Conservation (phyloP, 2,888 invertebrate genomes). For the Nasonovia ribisnigri region DNA sequence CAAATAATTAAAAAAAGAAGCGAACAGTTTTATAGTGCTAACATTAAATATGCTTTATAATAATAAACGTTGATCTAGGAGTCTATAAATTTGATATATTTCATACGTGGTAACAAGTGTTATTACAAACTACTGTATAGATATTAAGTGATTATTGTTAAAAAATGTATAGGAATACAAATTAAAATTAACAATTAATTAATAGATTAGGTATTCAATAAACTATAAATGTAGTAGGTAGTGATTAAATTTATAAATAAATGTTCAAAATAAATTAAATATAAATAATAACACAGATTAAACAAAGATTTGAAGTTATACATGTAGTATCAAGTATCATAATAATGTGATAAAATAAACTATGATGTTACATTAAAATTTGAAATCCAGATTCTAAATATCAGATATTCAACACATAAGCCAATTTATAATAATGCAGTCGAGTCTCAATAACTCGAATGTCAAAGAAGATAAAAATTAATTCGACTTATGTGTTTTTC, state of each 20-base stretch:
- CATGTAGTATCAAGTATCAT: not conserved
- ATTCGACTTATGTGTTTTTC: too few relatives aligned
- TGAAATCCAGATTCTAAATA: slow-evolving; percentile 12
- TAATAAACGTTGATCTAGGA: not conserved
- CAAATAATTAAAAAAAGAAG: not conserved
- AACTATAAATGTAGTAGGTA: not conserved
- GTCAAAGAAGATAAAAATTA: too few relatives aligned
- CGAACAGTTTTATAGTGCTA: not conserved
- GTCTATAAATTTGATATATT: not conserved
- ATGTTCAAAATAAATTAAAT: slow-evolving; percentile 21
- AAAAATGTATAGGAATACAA: not conserved
- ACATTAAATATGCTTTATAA: not conserved
- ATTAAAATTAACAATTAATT: not conserved
- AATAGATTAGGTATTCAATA: not conserved
- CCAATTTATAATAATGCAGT: too few relatives aligned
- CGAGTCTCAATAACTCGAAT: too few relatives aligned
- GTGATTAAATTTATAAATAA: slow-evolving; percentile 12
- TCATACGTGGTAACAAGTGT: not conserved
- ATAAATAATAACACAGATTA: slow-evolving; percentile 49
- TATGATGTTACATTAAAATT: slow-evolving; percentile 39
- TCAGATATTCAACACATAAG: not conserved
- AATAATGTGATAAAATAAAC: slow-evolving; percentile 30
- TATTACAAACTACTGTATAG: not conserved
- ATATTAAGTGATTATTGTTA: not conserved
- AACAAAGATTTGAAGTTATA: not conserved